Conservation (phyloP, 92 coral and sea anemone genomes). For the Muricea muricata region DNA sequence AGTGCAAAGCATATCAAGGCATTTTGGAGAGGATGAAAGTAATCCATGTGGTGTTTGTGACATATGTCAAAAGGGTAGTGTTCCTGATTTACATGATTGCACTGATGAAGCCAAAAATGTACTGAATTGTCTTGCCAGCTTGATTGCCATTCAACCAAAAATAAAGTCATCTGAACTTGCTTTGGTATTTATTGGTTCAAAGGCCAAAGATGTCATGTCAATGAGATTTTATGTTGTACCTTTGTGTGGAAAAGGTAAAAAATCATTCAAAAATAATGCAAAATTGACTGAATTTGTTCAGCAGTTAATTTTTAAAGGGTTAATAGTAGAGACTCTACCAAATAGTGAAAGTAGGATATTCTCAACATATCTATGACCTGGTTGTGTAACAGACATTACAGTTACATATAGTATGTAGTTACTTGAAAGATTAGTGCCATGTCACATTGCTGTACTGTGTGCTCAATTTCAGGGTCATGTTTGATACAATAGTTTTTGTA, state of each 20-base stretch:
- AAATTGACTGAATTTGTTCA: slow-evolving; percentile 48
- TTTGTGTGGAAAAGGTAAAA: slow-evolving; percentile 55
- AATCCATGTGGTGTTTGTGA: slow-evolving; percentile 27
- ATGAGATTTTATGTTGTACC: slow-evolving; percentile 40
- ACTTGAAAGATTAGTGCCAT: no score
- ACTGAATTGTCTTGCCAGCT: slow-evolving; percentile 17
- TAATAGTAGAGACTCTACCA: slow-evolving; percentile 33
- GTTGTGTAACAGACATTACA: slow-evolving; percentile 29
- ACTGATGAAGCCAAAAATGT: slow-evolving; percentile 37
- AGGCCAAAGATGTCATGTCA: slow-evolving; percentile 33
- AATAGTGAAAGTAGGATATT: slow-evolving; percentile 37
- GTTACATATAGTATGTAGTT: no score
- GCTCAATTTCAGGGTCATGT: no score
- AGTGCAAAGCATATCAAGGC: slow-evolving; percentile 19
- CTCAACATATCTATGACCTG: slow-evolving; percentile 32
- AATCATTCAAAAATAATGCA: slow-evolving; percentile 26
- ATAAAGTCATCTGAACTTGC: slow-evolving; percentile 32
- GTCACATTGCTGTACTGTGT: no score
- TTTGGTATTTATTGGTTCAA: slow-evolving; percentile 57
- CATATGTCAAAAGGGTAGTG: slow-evolving; percentile 25
- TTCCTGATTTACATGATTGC: slow-evolving; percentile 1
- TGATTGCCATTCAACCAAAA: slow-evolving; percentile 41
- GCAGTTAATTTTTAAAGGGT: slow-evolving; percentile 53
- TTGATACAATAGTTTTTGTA: no score
- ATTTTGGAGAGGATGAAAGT: slow-evolving; percentile 40